Evolutionary conservation across 1,140 invertebrate species (phyloP).

Genomic region (Aphaenogaster floridana): DNA sequence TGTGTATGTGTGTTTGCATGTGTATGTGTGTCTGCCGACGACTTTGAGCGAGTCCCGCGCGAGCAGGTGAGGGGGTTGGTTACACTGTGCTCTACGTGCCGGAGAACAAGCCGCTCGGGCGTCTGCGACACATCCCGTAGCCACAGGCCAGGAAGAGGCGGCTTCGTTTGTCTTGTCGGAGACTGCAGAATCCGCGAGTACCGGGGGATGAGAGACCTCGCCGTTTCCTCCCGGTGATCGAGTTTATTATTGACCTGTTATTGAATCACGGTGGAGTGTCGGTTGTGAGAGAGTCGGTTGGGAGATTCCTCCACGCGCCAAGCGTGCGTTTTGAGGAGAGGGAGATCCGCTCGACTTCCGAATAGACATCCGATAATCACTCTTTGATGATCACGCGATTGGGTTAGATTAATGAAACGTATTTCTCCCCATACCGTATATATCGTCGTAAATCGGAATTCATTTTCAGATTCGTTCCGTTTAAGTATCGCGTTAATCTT

Average conservation of each 20-base stretch:
- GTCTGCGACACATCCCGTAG: constrained; percentile 70
- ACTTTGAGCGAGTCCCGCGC: constrained; percentile 64
- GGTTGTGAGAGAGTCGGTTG: not conserved
- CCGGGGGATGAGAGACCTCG: not conserved
- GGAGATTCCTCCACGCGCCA: no score
- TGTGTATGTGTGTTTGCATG: not conserved
- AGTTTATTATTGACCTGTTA: constrained; percentile 59
- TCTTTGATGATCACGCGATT: not conserved
- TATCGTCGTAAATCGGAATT: not conserved
- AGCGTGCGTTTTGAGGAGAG: not conserved
- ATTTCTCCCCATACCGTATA: not conserved
- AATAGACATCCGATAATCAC: not conserved
- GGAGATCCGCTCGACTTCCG: constrained; percentile 5
- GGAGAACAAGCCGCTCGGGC: constrained; percentile 68
- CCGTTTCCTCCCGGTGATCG: constrained; percentile 44
- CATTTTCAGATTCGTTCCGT: not conserved
- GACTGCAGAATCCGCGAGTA: constrained; percentile 59
- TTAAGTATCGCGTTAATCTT: not conserved
- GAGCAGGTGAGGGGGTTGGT: constrained; percentile 41
- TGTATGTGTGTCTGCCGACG: not conserved
- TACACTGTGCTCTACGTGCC: constrained; percentile 70
- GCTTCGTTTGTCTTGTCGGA: constrained; percentile 71
- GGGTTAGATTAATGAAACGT: not conserved
- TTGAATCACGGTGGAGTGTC: constrained; percentile 32
- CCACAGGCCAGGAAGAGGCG: constrained; percentile 63